phyloP scores from a whole-genome alignment of 2,888 invertebrate genomes.

The Cylloceria caligata region DNA sequence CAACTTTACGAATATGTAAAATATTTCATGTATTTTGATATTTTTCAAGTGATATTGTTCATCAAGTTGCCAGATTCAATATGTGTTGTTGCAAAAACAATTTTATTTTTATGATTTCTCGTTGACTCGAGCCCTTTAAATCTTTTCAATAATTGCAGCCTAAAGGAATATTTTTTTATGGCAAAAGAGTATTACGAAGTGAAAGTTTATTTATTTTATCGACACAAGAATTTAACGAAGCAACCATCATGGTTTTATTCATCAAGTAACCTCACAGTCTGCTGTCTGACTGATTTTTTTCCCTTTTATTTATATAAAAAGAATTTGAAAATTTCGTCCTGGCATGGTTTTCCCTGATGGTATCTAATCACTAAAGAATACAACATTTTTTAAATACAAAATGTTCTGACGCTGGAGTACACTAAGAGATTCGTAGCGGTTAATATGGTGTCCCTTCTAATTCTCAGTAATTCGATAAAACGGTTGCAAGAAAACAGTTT shows the following conservation, averaged over 20 bases:
- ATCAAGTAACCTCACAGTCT: conserved; percentile 16
- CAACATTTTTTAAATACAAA: conserved; percentile 1
- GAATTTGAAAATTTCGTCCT: conserved; percentile 62
- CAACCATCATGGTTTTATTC: conserved; percentile 33
- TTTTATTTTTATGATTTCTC: no score
- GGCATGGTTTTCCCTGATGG: conserved; percentile 72
- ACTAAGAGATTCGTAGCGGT: conserved; percentile 14
- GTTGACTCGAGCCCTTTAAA: no score
- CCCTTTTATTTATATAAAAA: conserved; percentile 48
- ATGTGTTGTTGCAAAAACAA: no score
- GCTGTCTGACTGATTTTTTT: conserved; percentile 47
- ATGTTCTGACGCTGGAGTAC: conserved; percentile 23
- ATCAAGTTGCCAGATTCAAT: no score
- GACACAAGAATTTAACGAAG: conserved; percentile 45
- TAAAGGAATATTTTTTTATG: neutral
- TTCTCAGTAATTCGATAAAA: conserved; percentile 55
- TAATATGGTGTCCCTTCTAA: conserved; percentile 63
- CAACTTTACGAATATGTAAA: no score
- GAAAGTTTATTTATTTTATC: neutral
- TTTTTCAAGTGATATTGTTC: no score
- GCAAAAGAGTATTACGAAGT: neutral
- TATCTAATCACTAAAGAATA: conserved; percentile 50
- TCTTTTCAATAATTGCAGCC: neutral
- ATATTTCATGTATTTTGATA: no score
- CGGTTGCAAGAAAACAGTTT: conserved; percentile 12